Base-by-base conservation (phyloP, 1,140 invertebrate species). In the Pachyrhynchus sulphureomaculatus region DNA sequence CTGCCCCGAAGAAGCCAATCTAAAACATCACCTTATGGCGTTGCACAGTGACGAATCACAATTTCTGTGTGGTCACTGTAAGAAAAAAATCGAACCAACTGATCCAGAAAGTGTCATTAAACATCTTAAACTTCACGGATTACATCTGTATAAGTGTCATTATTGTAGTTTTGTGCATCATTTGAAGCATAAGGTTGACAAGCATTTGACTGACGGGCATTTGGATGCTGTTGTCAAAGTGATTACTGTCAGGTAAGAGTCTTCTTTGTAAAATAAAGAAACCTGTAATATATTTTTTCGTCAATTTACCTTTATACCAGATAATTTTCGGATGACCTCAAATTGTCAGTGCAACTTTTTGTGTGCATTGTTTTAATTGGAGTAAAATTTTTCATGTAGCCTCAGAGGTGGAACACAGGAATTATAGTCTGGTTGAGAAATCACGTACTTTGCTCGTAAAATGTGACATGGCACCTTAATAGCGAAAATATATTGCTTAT, bases 51-150 rank as follows among this genome's bases (percentile, higher is more conserved):
- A 86, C 62, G 79, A 84, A 68, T 64, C 76, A 18, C 68, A 74
- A 32, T 91, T 85, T 73, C 79, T 79, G 49, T 92, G 90, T 74
- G 81, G 84, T 2, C 89, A 91, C 74, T 92, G 90, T 71, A 76
- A 78, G 32, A 64, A 69, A 58, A 77, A 73, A 62, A 56, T 74
- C 4, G 23, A 42, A 36, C 62, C 55, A 9, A 32, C 44, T 2
- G 70, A 72, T 34, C 55, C 67, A 3, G 72, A 74, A 71, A 60
- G 73, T 77, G 84, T 91, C 59, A 77, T 84, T 4, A 76, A 79
- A 57, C 89, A 91, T 77, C 79, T 91, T 55, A 87, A 86, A 76
- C 84, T 91, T 78, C 90, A 92, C 76, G 87, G 88, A 59, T 75
- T 79, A 4, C 81, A 79, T 59, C 75, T 92, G 18, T 90, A 86